A percentile compares a stretch with the other conserved stretches of the same genome.
phyloP scores from a whole-genome alignment of 2,888 invertebrate genomes.

The Drosophila eohydei region DNA sequence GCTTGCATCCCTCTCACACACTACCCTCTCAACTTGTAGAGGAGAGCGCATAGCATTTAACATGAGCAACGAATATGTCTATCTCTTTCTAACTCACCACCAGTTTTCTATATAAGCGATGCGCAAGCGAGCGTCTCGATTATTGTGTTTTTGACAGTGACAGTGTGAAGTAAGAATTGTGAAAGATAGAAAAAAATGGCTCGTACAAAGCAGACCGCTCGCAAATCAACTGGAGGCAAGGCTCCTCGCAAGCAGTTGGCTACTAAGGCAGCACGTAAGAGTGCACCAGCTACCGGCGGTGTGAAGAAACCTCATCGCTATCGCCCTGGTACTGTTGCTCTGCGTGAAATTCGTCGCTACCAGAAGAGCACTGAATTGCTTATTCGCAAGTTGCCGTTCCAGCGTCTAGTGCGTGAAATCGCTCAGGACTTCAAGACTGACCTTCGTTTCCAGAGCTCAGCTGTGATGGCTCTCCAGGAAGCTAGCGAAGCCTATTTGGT shows the following conservation, averaged over 20 bases:
- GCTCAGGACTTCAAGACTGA: too few species aligned
- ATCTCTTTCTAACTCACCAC: background rate
- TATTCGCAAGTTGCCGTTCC: too few species aligned
- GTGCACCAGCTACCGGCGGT: too few species aligned
- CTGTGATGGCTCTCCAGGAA: conserved; percentile 27
- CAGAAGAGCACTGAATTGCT: conserved; percentile 4
- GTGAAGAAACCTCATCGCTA: too few species aligned
- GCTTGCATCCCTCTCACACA: background rate
- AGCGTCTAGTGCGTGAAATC: too few species aligned
- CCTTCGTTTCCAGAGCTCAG: conserved; percentile 4
- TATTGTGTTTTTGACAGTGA: conserved; percentile 18
- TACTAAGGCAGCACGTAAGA: too few species aligned
- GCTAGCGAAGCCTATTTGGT: conserved; percentile 25
- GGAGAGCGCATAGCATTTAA: too few species aligned
- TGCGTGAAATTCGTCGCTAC: conserved; percentile 5
- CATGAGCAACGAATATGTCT: conserved; percentile 21
- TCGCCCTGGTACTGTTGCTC: conserved; percentile 1
- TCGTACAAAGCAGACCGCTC: conserved; percentile 8
- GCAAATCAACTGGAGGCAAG: conserved; percentile 10
- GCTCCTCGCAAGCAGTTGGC: background rate
- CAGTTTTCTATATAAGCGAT: conserved; percentile 15
- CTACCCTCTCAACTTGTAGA: background rate
- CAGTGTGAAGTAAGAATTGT: conserved; percentile 12
- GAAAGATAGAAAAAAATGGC: conserved; percentile 1
- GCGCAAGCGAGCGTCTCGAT: background rate